Conservation (phyloP, 2,888 invertebrate species). For the Salpingus planirostris region DNA sequence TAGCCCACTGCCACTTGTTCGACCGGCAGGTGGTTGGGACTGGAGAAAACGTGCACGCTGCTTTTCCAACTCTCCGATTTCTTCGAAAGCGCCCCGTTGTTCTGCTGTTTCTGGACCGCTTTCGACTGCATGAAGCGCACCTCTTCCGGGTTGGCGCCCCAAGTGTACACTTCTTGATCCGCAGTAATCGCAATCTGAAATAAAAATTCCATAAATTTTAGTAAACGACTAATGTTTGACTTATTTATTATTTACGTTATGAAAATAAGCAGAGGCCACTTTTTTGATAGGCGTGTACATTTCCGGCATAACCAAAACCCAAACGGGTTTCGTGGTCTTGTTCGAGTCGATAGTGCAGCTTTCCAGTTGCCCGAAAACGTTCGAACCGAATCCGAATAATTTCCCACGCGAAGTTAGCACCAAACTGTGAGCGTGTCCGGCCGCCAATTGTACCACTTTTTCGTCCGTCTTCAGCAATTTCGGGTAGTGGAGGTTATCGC, state of each 20-base stretch:
- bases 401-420: slow-evolving; percentile 59
- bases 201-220: slow-evolving; percentile 7
- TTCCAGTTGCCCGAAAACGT: slow-evolving; percentile 73
- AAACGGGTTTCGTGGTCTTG: slow-evolving; percentile 55
- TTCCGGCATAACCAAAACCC: slow-evolving; percentile 43
- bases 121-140: slow-evolving; percentile 52
- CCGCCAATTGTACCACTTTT: slow-evolving; percentile 47
- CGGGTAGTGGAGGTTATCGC: slow-evolving; percentile 59
- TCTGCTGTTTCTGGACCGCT: slow-evolving; percentile 24
- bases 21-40: slow-evolving; percentile 22
- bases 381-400: slow-evolving; percentile 61
- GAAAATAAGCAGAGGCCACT: slow-evolving; percentile 64
- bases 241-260: slow-evolving; percentile 53
- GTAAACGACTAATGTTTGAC: neutral
- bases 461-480: slow-evolving; percentile 35
- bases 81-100: slow-evolving; percentile 15
- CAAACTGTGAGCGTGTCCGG: slow-evolving; percentile 66
- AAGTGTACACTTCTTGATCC: slow-evolving; percentile 58
- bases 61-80: slow-evolving; percentile 33
- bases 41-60: slow-evolving; percentile 35
- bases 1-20: slow-evolving; percentile 57
- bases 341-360: slow-evolving; percentile 37
- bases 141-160: slow-evolving; percentile 72
- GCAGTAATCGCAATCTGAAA: slow-evolving; percentile 56
- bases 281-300: slow-evolving; percentile 42